These are phyloP conservation scores for Hiodon alosoides DNA, from an alignment of 2,113 vertebrate species.

Conservation along the genomic window DNA sequence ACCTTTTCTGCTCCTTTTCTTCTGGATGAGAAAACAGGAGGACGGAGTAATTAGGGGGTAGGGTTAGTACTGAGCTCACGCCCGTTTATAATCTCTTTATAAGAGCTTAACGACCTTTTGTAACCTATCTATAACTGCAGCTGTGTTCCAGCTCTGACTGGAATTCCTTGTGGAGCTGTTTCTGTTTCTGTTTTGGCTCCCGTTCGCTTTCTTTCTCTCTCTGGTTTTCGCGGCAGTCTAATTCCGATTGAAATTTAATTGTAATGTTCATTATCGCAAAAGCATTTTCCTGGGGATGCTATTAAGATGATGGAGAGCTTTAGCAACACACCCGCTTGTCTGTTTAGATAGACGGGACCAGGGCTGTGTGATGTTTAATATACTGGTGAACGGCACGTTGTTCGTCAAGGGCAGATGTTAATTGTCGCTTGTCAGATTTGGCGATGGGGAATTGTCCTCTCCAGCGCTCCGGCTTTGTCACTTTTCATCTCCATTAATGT, in stretches of 20 bases:
- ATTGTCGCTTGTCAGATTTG: conserved; percentile 14
- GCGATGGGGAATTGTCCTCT: not conserved
- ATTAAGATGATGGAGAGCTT: conserved; percentile 10
- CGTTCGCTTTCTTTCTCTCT: not conserved
- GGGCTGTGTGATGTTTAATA: conserved; percentile 11
- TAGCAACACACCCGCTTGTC: conserved; percentile 13
- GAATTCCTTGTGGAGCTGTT: conserved; percentile 4
- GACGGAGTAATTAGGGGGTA: no score
- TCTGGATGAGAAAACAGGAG: no score
- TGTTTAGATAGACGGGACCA: not conserved
- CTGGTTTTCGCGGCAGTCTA: conserved; percentile 12
- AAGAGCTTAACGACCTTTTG: not conserved
- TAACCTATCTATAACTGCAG: conserved; percentile 4
- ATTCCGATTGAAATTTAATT: conserved; percentile 6
- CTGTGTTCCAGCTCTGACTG: conserved; percentile 1
- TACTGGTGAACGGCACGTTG: conserved; percentile 4
- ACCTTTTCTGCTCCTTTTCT: no score
- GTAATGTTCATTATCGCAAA: conserved; percentile 2
- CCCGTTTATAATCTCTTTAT: not conserved
- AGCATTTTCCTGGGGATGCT: conserved; percentile 15
- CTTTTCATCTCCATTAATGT: conserved; percentile 4
- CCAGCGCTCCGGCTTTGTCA: not conserved
- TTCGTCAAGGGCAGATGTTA: conserved; percentile 11
- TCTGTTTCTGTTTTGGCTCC: conserved; percentile 5
- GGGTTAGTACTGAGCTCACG: no score